Base-by-base conservation (phyloP, 2,888 invertebrate species). In the Stratiomys singularior region DNA sequence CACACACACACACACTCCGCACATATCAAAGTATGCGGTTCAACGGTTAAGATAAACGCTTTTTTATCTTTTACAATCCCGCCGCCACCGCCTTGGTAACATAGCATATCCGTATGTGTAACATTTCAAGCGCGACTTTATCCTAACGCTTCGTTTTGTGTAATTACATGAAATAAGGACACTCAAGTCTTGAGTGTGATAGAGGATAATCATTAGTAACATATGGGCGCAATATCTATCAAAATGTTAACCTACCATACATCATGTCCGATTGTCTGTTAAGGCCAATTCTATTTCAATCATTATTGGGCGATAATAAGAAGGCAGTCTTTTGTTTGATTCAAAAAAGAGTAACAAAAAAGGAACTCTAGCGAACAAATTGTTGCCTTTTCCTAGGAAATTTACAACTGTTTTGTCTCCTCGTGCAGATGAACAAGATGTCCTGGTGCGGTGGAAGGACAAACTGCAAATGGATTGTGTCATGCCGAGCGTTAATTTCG, bases 1-100 rank as follows among this genome's bases (percentile, higher is more conserved):
- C 82, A 80, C 82, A 37, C 37, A 37, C n/a, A n/a, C 9, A 9
- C 3, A 37, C 37, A 37, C 37, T 9, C 27, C 28, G 46, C 64
- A 52, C 58, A 74, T 74, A 52, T 37, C 37, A 37, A 74, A 74
- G 60, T 74, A 74, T 5, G n/a, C 37, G 37, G 23, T 30, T 27
- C 23, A 37, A 46, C 46, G 46, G 58, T n/a, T 27, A 58, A 74
- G 44, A 72, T 56, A 28, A 52, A 56, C 13, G 71, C 21, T n/a
- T 47, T 69, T 27, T 52, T 56, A 52, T 56, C 23, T 46, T 52
- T 21, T 25, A n/a, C 28, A 28, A n/a, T 56, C 27, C 27, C 52
- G 60, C 74, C 74, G 74, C 74, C 74, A 58, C 37, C 23, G 28
- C n/a, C n/a, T n/a, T n/a, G n/a, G n/a, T n/a, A n/a, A n/a, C n/a